Evolutionary conservation across 2,888 invertebrate genomes (phyloP).

Genomic region (Philopedon plagiatum): DNA sequence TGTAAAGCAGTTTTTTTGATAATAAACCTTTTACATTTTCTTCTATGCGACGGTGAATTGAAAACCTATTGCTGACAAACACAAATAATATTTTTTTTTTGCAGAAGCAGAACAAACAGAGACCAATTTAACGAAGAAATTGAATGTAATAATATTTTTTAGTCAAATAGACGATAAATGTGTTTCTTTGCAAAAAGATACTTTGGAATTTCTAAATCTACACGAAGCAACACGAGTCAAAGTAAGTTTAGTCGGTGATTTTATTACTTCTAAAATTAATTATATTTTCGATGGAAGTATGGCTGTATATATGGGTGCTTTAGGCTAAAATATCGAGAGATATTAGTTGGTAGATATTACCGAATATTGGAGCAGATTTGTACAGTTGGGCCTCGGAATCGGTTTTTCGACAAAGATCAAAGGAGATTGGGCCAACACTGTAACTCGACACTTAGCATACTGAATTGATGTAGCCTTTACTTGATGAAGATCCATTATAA

Average conservation of each 20-base stretch:
- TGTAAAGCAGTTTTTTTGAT: background rate
- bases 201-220: constrained; percentile 27
- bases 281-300: no score
- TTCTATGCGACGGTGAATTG: background rate
- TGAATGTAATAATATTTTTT: constrained; percentile 40
- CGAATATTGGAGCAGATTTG: no score
- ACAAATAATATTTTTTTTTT: background rate
- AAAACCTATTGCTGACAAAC: background rate
- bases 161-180: constrained; percentile 24
- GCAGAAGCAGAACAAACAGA: background rate
- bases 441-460: no score
- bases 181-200: constrained; percentile 15
- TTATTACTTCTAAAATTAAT: no score
- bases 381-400: no score
- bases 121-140: background rate
- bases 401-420: no score
- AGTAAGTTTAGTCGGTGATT: constrained; percentile 7
- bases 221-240: constrained; percentile 39
- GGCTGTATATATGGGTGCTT: no score
- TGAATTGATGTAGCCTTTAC: no score
- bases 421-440: no score
- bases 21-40: background rate
- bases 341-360: no score
- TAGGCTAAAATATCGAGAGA: no score
- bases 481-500: no score